Evolutionary conservation across 2,888 invertebrate genomes (phyloP), one percentile per base, ranked within the genome.

Genomic region (Oscheius onirici): DNA sequence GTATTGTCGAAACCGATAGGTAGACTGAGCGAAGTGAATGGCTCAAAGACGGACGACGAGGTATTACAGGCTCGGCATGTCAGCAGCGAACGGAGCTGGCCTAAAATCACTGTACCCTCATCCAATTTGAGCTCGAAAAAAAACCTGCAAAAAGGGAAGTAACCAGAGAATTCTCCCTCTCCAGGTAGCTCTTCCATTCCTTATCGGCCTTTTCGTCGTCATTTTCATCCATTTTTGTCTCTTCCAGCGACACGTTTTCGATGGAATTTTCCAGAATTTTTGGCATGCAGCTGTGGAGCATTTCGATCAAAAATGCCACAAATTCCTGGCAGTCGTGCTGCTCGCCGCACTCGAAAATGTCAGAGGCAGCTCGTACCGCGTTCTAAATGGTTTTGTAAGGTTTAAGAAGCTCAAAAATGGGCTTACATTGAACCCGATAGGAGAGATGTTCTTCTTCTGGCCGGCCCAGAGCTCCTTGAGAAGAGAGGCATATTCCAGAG

Each of bases 321-420:
- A 95, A 90, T 90, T 95, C 95, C 91, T 94, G 95, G 66, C 94
- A 94, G 90, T 95, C 95, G 89, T 95, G 95, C 89, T 95, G 95
- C 13, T 94, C 94, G 80, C 94, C 94, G 75, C 94, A 94, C 78
- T 92, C 92, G 88, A 95, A 93, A 81, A 92, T 91, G 43, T 94
- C 93, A 69, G 94, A 94, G 90, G 93, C 92, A 86, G 93, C 93
- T 40, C 93, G 92, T 79, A 95, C 94, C 83, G 93, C 93, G 91
- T 92, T 93, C 91, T 91, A 84, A 22, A 61, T 88, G n/a, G n/a
- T n/a, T n/a, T n/a, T n/a, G n/a, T n/a, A n/a, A n/a, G n/a, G n/a
- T n/a, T n/a, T n/a, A n/a, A n/a, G n/a, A 54, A 22, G 15, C 28
- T 20, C 34, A 40, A 55, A 26, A 26, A 34, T 10, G 24, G 15